Percentiles rank a stretch among this genome's conserved stretches.
Evolutionary conservation across 2,797 vertebrate species (phyloP).

Genomic region (Phrynocephalus forsythii): DNA sequence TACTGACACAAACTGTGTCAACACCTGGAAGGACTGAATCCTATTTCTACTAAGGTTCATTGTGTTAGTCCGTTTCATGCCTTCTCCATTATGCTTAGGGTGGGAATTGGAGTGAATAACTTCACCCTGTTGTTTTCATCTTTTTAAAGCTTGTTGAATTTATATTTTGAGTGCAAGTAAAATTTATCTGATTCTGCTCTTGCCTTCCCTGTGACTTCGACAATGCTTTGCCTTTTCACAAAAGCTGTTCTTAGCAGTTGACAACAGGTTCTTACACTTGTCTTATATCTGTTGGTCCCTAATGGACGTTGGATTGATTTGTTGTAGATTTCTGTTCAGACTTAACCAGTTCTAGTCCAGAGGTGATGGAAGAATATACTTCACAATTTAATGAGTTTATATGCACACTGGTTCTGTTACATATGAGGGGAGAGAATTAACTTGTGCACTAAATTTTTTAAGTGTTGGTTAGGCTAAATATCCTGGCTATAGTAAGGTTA

Average conservation of each 20-base stretch:
- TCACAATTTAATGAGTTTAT: no score
- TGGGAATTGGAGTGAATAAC: not conserved
- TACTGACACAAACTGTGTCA: not conserved
- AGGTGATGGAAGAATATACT: no score
- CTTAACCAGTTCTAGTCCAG: no score
- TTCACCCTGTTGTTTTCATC: not conserved
- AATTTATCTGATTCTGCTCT: slow-evolving; percentile 45
- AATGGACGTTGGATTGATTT: slow-evolving; percentile 46
- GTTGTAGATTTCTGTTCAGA: slow-evolving; percentile 8
- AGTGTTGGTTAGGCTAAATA: no score
- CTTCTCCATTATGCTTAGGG: not conserved
- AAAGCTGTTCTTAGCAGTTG: slow-evolving; percentile 27
- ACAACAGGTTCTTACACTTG: slow-evolving; percentile 19
- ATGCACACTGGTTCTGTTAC: no score
- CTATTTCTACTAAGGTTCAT: no score
- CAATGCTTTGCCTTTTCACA: slow-evolving; percentile 42
- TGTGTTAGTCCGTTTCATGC: no score
- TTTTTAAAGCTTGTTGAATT: not conserved
- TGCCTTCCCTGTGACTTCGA: not conserved
- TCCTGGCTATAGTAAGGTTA: not conserved
- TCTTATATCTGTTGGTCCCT: slow-evolving; percentile 57
- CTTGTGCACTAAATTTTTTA: no score
- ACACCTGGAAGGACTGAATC: not conserved
- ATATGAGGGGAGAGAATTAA: no score
- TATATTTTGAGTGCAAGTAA: slow-evolving; percentile 54